These are phyloP conservation scores for Synanceia verrucosa DNA, from an alignment of 2,797 vertebrate species.

Conservation along the genomic window DNA sequence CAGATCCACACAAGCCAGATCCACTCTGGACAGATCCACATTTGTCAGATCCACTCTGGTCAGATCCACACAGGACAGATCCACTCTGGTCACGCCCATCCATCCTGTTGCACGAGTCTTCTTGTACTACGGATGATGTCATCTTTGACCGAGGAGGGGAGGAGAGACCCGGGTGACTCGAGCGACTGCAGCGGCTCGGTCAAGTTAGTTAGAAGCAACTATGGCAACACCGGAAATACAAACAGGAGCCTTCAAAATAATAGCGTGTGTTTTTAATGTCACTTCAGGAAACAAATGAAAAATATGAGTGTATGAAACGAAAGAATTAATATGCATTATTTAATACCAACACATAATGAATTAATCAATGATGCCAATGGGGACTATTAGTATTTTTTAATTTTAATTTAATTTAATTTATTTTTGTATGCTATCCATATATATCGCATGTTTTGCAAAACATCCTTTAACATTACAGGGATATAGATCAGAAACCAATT, in stretches of 20 bases:
- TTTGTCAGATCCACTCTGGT: constrained; percentile 1
- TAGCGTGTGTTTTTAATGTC: accelerated
- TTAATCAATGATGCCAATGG: no score
- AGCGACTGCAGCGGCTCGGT: constrained; percentile 41
- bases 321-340: background rate
- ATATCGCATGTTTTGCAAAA: no score
- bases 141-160: constrained; percentile 72
- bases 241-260: constrained; percentile 31
- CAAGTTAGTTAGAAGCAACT: constrained; percentile 1
- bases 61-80: constrained; percentile 47
- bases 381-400: background rate
- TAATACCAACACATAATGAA: background rate
- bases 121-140: constrained; percentile 82
- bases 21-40: no score
- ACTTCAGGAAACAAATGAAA: accelerated
- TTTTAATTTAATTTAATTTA: background rate
- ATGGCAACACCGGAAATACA: constrained; percentile 13
- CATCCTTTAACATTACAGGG: no score
- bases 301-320: background rate
- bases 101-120: constrained; percentile 69
- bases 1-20: constrained; percentile 18
- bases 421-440: no score
- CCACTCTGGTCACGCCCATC: constrained; percentile 46
- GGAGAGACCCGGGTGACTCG: constrained; percentile 59
- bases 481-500: no score